A percentile compares a stretch with the other conserved stretches of the same genome.
These are phyloP conservation scores for Camponotus floridanus DNA, from an alignment of 1,140 invertebrate species.

Conservation along the genomic window DNA sequence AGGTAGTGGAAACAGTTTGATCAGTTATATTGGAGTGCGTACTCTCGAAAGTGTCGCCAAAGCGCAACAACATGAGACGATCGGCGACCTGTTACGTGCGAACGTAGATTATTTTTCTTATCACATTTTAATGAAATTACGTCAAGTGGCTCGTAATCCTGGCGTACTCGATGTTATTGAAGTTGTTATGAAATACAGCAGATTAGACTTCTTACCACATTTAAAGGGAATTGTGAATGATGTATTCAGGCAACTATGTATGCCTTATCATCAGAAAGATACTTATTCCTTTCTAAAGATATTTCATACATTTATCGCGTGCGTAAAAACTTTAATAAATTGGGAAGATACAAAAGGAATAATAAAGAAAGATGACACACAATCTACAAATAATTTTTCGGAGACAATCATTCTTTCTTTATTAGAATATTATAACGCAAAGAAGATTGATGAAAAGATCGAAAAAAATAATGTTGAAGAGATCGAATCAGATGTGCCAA, in stretches of 20 bases:
- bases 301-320: constrained; percentile 88
- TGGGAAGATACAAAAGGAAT: constrained; percentile 13
- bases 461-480: constrained; percentile 47
- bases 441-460: constrained; percentile 59
- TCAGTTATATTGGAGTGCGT: constrained; percentile 86
- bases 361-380: background rate
- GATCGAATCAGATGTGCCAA: background rate
- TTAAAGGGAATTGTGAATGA: constrained; percentile 89
- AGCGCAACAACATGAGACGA: constrained; percentile 84
- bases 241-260: constrained; percentile 88
- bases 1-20: constrained; percentile 87
- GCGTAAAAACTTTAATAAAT: constrained; percentile 86
- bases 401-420: constrained; percentile 69
- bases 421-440: constrained; percentile 70
- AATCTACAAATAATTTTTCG: background rate
- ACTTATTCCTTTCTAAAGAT: constrained; percentile 88
- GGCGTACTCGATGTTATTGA: constrained; percentile 87
- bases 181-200: constrained; percentile 89
- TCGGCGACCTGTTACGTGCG: constrained; percentile 86
- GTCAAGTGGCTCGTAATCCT: constrained; percentile 85
- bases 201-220: constrained; percentile 87
- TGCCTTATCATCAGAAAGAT: constrained; percentile 87
- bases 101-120: constrained; percentile 91
- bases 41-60: constrained; percentile 86
- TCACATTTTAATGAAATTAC: constrained; percentile 88